Base-by-base conservation (phyloP, 2,113 vertebrate species). In the Cariama cristata region DNA sequence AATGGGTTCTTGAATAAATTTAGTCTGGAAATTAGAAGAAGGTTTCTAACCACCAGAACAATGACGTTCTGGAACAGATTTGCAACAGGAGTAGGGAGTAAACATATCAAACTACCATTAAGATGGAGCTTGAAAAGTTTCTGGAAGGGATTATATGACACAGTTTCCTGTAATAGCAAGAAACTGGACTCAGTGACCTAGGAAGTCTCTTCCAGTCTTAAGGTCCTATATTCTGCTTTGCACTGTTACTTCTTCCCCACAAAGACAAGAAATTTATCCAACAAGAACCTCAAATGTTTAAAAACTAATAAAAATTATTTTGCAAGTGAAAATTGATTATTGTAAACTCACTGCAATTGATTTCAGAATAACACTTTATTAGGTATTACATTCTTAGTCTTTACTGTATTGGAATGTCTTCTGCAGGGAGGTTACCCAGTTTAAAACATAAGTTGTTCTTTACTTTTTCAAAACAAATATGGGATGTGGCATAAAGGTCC, bases 131-230 rank as follows among this genome's bases (percentile, higher is more conserved):
- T 82, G 62, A 85, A 82, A 89, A 94, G 42, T 83, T 91, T 94
- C 74, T 97, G 85, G 87, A 94, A 21, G 32, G 87, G 93, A 97
- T 97, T 97, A 68, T 86, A 90, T 96, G 53, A 95, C 92, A 96
- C 9, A 63, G 93, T 96, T 97, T 96, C 96, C 96, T 93, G 69
- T 97, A 95, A 96, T 93, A 97, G 95, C 81, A 95, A 93, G 90
- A 89, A 79, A 95, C 84, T 76, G 49, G 92, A 88, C 50, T 88
- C 81, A 21, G 91, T 90, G 40, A 91, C 93, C 77, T 49, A 88
- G 27, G 81, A 26, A 82, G 20, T 56, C 56, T 95, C 74, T 93
- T 90, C 68, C 67, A 82, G 58, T 93, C 71, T 90, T 69, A 89
- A 81, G 68, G 64, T 72, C 56, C 64, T 87, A 33, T 60, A 88